phyloP scores from a whole-genome alignment of 2,113 vertebrate species.

The Onychorhynchus coronatus region DNA sequence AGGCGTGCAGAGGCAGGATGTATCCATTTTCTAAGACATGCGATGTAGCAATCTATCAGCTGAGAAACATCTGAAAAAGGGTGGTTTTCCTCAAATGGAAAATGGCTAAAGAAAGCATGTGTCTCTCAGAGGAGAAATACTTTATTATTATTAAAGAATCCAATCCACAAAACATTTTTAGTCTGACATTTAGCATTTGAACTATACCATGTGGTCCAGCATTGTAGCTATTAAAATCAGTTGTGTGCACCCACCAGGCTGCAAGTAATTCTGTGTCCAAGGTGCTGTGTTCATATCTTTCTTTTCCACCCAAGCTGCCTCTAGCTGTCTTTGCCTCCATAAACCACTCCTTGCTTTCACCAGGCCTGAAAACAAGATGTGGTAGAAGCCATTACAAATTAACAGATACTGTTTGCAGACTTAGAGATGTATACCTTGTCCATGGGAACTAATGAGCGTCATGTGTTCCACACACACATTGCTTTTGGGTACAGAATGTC shows the following conservation, averaged over 20 bases:
- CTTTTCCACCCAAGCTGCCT: background rate
- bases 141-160: constrained; percentile 58
- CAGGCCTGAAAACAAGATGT: background rate
- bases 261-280: background rate
- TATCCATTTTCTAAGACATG: constrained; percentile 15
- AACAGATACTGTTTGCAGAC: background rate
- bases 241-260: background rate
- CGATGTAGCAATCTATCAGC: constrained; percentile 29
- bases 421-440: background rate
- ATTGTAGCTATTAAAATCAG: constrained; percentile 13
- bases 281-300: background rate
- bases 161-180: constrained; percentile 34
- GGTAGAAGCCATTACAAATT: background rate
- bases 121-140: constrained; percentile 53
- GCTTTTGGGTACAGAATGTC: background rate
- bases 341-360: background rate
- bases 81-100: constrained; percentile 44
- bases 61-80: constrained; percentile 60
- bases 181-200: constrained; percentile 40
- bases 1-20: constrained; percentile 39
- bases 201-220: background rate
- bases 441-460: background rate
- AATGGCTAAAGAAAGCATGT: constrained; percentile 60
- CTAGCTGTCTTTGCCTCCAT: background rate
- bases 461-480: background rate